These are phyloP conservation scores for Phania funesta DNA, from an alignment of 2,888 invertebrate species.

Conservation along the genomic window DNA sequence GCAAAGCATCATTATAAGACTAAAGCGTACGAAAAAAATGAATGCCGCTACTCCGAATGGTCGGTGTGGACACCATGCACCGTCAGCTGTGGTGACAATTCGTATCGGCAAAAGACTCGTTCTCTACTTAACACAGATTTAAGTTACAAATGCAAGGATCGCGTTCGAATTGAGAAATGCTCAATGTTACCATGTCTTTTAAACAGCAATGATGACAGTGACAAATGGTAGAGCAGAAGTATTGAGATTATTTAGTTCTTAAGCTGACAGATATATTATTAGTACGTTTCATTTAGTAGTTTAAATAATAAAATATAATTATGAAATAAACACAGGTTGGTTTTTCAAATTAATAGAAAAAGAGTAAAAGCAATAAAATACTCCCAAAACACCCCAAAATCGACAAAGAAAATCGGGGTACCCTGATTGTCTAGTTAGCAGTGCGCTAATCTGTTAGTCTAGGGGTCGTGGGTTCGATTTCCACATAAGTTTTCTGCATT, in stretches of 20 bases:
- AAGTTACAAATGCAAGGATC: slow-evolving; percentile 78
- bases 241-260: not conserved
- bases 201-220: slow-evolving; percentile 73
- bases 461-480: too few relatives aligned
- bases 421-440: too few relatives aligned
- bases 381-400: too few relatives aligned
- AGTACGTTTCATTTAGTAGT: slow-evolving; percentile 9
- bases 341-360: not conserved
- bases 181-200: slow-evolving; percentile 77
- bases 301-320: not conserved
- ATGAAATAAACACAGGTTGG: not conserved
- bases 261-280: not conserved
- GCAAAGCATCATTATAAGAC: slow-evolving; percentile 43
- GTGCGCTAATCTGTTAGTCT: too few relatives aligned
- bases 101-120: slow-evolving; percentile 82
- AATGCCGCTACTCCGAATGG: slow-evolving; percentile 85
- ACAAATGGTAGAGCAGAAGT: slow-evolving; percentile 36
- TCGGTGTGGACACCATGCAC: slow-evolving; percentile 87
- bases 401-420: too few relatives aligned
- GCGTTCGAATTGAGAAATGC: slow-evolving; percentile 78
- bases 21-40: slow-evolving; percentile 73
- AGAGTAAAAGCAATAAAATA: too few relatives aligned
- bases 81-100: slow-evolving; percentile 83
- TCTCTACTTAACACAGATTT: slow-evolving; percentile 77
- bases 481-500: too few relatives aligned